Base-by-base conservation (phyloP, 2,888 invertebrate genomes). In the Heliothis peltigera region DNA sequence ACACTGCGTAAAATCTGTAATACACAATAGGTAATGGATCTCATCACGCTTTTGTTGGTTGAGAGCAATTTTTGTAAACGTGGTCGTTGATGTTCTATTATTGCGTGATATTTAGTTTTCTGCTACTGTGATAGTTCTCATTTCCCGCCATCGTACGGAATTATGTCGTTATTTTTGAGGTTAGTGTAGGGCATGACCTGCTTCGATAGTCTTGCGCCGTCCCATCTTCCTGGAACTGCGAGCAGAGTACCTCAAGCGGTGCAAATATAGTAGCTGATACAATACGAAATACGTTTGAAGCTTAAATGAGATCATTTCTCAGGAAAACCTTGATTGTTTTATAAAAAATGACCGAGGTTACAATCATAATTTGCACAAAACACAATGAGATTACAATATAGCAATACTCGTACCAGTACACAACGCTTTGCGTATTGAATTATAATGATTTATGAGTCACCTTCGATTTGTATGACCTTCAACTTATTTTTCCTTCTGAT, bases 1-100 rank as follows among this genome's bases (percentile, higher is more conserved):
- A 70, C 35, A 70, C 60, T 58, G 35, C 47, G 35, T 28, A 55
- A 43, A 54, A 22, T 55, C 17, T 18, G 18, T 60, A 18, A 8
- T 53, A 32, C 22, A 42, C 15, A 61, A 53, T 56, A 10, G 32
- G n/a, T 68, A 25, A 28, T 69, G 54, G 47, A 70, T 62, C 7
- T 48, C 42, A 32, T 47, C 49, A 60, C 12, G 47, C 22, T 57
- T 44, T 63, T 48, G 49, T 57, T 51, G 32, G 47, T 47, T 59
- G 48, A 21, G 21, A 15, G 1, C 7, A 55, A 54, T 48, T 59
- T 32, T 32, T 70, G 18, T 25, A 43, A 25, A 28, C 51, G 39
- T 44, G 25, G 10, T 18, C 10, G 35, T 42, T 21, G 53, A 42
- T 32, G 22, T 25, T 46, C 1, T 18, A n/a, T 35, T 42, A 8